These are phyloP conservation scores for Leucozona laternaria DNA, from an alignment of 2,888 invertebrate genomes.

Conservation along the genomic window DNA sequence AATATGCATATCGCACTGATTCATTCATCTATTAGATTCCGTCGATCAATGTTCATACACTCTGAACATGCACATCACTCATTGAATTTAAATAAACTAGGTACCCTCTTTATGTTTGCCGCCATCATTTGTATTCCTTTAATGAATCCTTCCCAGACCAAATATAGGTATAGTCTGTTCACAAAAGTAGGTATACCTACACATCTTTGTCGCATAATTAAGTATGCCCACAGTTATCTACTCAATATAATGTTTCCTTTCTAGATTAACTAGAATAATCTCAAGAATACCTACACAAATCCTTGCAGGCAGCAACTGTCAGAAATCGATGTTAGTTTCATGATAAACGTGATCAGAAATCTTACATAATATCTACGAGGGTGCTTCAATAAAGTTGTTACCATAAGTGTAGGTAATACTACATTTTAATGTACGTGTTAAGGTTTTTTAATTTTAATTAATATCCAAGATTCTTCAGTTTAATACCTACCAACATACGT, in stretches of 20 bases:
- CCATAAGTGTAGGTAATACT: constrained; percentile 61
- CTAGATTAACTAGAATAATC: constrained; percentile 51
- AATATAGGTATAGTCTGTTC: constrained; percentile 39
- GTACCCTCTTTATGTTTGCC: constrained; percentile 32
- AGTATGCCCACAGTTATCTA: constrained; percentile 3
- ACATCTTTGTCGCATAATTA: neutral
- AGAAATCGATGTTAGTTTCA: constrained; percentile 66
- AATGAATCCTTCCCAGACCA: constrained; percentile 17
- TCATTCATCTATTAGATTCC: constrained; percentile 37
- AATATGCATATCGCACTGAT: constrained; percentile 3
- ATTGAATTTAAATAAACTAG: constrained; percentile 52
- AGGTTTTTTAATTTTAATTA: constrained; percentile 21
- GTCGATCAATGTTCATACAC: constrained; percentile 1
- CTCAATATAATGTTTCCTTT: constrained; percentile 38
- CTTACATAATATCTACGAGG: constrained; percentile 44
- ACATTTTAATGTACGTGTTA: constrained; percentile 46
- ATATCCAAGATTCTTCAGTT: neutral
- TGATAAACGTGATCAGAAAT: constrained; percentile 68
- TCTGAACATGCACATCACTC: neutral
- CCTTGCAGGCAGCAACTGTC: constrained; percentile 48
- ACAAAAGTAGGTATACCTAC: neutral
- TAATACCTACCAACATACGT: constrained; percentile 38
- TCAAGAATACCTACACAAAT: constrained; percentile 38
- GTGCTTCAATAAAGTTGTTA: constrained; percentile 48
- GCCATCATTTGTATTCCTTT: constrained; percentile 41